Evolutionary conservation across 2,113 vertebrate species (phyloP).

Genomic region (Galemys pyrenaicus): DNA sequence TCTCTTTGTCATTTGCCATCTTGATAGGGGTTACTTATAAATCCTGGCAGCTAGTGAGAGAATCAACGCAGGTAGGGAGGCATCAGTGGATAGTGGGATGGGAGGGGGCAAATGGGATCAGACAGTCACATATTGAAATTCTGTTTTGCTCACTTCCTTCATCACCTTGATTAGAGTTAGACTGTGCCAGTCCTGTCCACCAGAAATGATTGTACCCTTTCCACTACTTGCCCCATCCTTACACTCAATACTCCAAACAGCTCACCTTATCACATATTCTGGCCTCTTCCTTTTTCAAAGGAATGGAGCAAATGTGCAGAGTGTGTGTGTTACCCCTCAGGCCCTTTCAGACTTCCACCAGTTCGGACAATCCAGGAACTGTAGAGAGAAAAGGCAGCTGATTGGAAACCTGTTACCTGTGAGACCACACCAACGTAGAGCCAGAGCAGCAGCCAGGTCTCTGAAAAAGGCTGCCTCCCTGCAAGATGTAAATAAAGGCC

Average conservation of each 20-base stretch:
- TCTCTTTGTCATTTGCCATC: neutral
- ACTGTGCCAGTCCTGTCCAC: neutral
- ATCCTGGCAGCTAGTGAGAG: neutral
- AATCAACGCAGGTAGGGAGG: neutral
- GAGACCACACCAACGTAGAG: neutral
- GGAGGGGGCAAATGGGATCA: neutral
- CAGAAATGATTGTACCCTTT: neutral
- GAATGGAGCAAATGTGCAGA: neutral
- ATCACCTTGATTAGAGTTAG: neutral
- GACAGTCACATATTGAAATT: neutral
- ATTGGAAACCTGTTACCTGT: neutral
- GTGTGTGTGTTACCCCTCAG: neutral
- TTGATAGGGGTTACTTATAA: neutral
- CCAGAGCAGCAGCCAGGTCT: neutral
- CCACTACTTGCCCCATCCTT: neutral
- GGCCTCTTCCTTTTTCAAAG: slow-evolving; percentile 30
- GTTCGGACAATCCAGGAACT: neutral
- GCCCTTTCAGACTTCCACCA: neutral
- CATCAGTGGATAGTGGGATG: no score
- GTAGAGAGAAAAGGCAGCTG: neutral
- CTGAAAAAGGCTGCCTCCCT: neutral
- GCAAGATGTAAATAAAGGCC: neutral
- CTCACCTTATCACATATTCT: neutral
- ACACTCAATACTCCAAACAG: neutral
- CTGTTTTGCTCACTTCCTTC: neutral